A percentile compares a stretch with the other conserved stretches of the same genome.
These are phyloP conservation scores for Fregata magnificens DNA, from an alignment of 2,113 vertebrate genomes.

Conservation along the genomic window DNA sequence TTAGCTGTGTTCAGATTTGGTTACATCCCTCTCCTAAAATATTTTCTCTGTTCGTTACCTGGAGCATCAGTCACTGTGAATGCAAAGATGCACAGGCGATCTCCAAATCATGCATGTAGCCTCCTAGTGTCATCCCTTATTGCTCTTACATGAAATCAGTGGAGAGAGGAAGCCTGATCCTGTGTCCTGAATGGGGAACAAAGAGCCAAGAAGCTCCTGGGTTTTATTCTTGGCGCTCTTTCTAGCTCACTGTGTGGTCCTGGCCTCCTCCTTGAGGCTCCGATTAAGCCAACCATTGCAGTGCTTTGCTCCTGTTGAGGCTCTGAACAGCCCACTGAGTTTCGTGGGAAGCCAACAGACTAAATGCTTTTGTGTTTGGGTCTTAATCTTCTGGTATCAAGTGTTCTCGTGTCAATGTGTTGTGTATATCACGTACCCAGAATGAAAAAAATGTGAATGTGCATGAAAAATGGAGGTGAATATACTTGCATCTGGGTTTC, in stretches of 20 bases:
- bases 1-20: neutral
- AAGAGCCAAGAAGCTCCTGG: neutral
- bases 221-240: neutral
- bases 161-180: neutral
- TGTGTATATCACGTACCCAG: rapidly evolving
- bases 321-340: neutral
- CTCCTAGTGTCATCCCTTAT: neutral
- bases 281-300: neutral
- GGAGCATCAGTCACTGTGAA: neutral
- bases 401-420: neutral
- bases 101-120: neutral
- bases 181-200: neutral
- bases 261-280: neutral
- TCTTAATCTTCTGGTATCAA: neutral
- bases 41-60: neutral
- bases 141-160: neutral
- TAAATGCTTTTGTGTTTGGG: neutral
- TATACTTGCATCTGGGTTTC: neutral
- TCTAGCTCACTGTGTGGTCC: neutral
- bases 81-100: neutral
- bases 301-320: neutral
- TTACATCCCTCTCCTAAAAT: neutral
- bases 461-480: neutral
- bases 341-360: neutral
- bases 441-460: neutral